These are phyloP conservation scores for Cherax destructor DNA, from an alignment of 1,140 invertebrate species.

Conservation along the genomic window DNA sequence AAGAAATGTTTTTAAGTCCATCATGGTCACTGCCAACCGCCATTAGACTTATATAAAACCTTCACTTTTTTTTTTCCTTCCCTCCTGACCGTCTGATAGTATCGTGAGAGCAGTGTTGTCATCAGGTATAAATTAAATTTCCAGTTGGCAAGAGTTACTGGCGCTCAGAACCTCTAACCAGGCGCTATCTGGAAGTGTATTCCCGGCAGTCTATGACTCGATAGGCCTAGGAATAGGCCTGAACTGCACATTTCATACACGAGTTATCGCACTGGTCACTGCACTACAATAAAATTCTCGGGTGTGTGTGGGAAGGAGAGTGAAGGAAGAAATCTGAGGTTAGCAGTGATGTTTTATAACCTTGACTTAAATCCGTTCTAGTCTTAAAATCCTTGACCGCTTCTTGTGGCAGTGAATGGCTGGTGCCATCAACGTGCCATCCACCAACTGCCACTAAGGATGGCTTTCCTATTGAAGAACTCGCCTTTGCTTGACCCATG, in stretches of 20 bases:
- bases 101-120: background rate
- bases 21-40: conserved; percentile 45
- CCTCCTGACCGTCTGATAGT: background rate
- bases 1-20: conserved; percentile 30
- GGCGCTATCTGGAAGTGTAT: too few species aligned
- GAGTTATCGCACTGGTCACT: too few species aligned
- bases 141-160: too few species aligned
- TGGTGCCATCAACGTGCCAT: background rate
- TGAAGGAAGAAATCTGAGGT: too few species aligned
- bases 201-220: too few species aligned
- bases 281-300: too few species aligned
- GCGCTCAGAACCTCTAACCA: too few species aligned
- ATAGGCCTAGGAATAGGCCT: too few species aligned
- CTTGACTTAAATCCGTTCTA: conserved; percentile 35
- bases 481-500: background rate
- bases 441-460: background rate
- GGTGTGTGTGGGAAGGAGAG: too few species aligned
- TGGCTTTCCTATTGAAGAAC: conserved; percentile 22
- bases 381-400: conserved; percentile 50
- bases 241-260: too few species aligned
- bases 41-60: conserved; percentile 26
- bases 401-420: conserved; percentile 34
- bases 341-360: conserved; percentile 17
- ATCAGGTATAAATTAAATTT: background rate
- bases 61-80: background rate